Conservation (phyloP, 2,113 vertebrate species). For the Synodontis membranacea region DNA sequence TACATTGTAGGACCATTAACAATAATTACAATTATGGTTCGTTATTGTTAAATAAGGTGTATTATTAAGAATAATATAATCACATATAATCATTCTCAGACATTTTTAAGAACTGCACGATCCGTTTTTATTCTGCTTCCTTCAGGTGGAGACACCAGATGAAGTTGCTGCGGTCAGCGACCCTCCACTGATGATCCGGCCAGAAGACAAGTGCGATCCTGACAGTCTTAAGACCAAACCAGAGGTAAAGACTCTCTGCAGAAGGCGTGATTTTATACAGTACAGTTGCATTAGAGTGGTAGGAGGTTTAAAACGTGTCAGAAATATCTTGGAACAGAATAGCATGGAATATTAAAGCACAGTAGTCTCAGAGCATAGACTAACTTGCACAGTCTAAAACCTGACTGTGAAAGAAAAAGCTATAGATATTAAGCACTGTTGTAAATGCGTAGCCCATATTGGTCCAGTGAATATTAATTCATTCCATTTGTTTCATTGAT, state of each 20-base stretch:
- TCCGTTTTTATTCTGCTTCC: not conserved
- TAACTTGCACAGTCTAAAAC: not conserved
- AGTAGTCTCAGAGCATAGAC: no score
- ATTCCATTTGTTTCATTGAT: not conserved
- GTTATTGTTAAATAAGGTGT: not conserved
- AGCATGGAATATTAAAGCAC: not conserved
- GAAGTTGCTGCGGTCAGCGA: constrained; percentile 23
- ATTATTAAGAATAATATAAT: not conserved
- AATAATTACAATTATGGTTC: not conserved
- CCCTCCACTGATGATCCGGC: constrained; percentile 48
- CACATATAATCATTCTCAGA: not conserved
- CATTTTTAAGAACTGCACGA: not conserved
- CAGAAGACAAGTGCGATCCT: constrained; percentile 66
- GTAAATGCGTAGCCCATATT: not conserved
- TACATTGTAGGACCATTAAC: not conserved
- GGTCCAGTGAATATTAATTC: not conserved
- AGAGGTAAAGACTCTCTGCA: constrained; percentile 55
- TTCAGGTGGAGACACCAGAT: constrained; percentile 29
- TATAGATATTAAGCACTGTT: no score
- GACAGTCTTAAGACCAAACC: constrained; percentile 42
- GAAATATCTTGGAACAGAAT: not conserved
- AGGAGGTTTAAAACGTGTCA: not conserved
- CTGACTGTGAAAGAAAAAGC: not conserved
- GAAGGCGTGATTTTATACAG: not conserved
- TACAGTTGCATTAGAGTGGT: not conserved